Base-by-base conservation (phyloP, 2,888 invertebrate genomes). In the Pachycephus smyrnensis region DNA sequence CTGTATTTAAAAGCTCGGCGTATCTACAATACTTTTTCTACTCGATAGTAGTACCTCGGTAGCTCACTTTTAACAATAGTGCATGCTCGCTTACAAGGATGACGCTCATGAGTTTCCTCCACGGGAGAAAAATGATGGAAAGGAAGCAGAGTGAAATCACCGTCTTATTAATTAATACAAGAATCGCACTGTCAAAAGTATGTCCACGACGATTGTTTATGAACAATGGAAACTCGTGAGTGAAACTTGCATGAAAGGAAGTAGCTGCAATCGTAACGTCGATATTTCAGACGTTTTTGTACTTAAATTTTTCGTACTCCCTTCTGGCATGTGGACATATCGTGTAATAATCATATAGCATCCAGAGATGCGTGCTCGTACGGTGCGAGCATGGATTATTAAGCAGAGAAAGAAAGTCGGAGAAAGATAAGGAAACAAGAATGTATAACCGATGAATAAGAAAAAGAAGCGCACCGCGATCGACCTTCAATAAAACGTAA, bases 1-100 rank as follows among this genome's bases (percentile, higher is more conserved):
- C 90, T 91, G 90, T 91, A 89, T 88, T 87, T 90, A 88, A 85
- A 84, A 88, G 90, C 91, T 91, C 91, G 88, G 89, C 90, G 87
- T 90, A 90, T 87, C 88, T 89, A 89, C 86, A 87, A 89, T 89
- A 90, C 85, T 90, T 90, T 74, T 74, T 30, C 88, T 90, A 89
- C 84, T 89, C 83, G 82, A 89, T 90, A 90, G 87, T 88, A 71
- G 71, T 75, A 88, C 88, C 82, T 90, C 88, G 87, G 90, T 91
- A 91, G 90, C 91, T 91, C 91, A 91, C 91, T 91, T 91, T 91
- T 91, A 91, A 91, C 91, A 91, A 90, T 91, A 91, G 90, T 90
- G 91, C 91, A 91, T 89, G 90, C 80, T 83, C 71, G 90, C 90
- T 90, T 89, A 55, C 23, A 23, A 55, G 9, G 55, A 55, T 55